Evolutionary conservation across 2,797 vertebrate species (phyloP), one percentile per base, ranked within the genome.

Genomic region (Cyprinella venusta): DNA sequence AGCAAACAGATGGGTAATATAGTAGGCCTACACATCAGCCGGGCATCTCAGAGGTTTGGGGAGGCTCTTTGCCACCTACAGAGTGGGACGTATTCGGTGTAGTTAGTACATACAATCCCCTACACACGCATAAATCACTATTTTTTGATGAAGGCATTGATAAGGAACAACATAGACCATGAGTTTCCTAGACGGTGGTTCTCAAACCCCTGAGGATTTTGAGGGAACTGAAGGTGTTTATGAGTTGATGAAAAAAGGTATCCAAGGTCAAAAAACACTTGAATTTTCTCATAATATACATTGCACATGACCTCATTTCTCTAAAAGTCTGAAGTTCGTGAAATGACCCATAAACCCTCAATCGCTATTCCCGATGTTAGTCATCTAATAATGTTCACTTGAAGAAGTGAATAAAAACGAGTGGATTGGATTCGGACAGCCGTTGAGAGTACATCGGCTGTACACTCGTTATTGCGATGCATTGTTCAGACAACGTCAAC

Each of bases 1-100:
- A 48, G 76, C 65, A 64, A 72, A 85, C 65, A 81, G 72, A 36
- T 76, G 72, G 56, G 54, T 77, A 64, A 76, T 80, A 59, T 61
- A 76, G 52, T 50, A 8, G 52, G 45, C 15, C 42, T n/a, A 69
- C 63, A 30, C 45, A 30, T 30, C 72, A 13, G 19, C 19, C 6
- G 15, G 68, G 40, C 61, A 42, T 71, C 16, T 69, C 56, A 59
- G 54, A 71, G 54, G 54, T 24, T 18, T n/a, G 5, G 63, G 26
- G 19, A 80, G 26, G 40, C 21, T 61, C 24, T 71, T 61, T 71
- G 16, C 10, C 4, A 12, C 26, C 38, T 33, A 61, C 54, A 33
- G 54, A 63, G 21, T 10, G 2, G 12, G 21, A 36, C 13, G 2
- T 72, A 13, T 5, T 50, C 8, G 3, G n/a, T 61, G 24, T 26